Evolutionary conservation across 2,797 vertebrate species (phyloP), one percentile per base, ranked within the genome.

Genomic region (Eospalax fontanierii): DNA sequence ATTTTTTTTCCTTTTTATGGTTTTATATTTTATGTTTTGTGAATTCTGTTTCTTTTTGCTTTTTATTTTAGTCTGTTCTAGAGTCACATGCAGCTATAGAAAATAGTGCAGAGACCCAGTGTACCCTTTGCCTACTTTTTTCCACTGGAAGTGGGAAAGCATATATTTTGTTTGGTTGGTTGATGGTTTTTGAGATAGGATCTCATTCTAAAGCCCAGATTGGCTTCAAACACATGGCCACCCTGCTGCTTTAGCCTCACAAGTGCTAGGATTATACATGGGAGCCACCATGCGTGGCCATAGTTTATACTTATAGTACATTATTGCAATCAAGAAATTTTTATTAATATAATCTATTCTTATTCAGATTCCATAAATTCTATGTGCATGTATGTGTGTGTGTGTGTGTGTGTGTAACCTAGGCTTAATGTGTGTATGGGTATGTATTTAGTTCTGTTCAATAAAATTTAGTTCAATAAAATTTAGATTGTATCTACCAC

Each of bases 11-110:
- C 50, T 81, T 93, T 91, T 68, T 26, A 54, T 38, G 50, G 65
- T 92, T 84, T n/a, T 35, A 70, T 19, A 50, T 71, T 92, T 88
- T 78, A 24, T 71, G 70, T 68, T 90, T 92, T 91, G 94, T 63
- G n/a, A n/a, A n/a, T n/a, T n/a, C n/a, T n/a, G n/a, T 26, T 66
- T 66, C 50, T 54, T 68, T 30, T 30, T 24, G 28, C 26, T 12
- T 92, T 68, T 71, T 63, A 70, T 81, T 89, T 95, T 61, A 28
- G 76, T 24, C 14, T 76, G 63, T 54, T 24, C 3, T 81, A 88
- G 74, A 78, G 76, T 95, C 15, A 54, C 43, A 65, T 70, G 10
- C 75, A 80, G 38, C 65, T 79, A 0, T 96, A 93, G 71, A 50
- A 92, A 92, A 63, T 30, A 84, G 4, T 71, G 61, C 54, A 76